Percentiles rank a stretch among this genome's conserved stretches.
These are phyloP conservation scores for Parauchenoglanis punctatus DNA, from an alignment of 2,797 vertebrate genomes.

Conservation along the genomic window DNA sequence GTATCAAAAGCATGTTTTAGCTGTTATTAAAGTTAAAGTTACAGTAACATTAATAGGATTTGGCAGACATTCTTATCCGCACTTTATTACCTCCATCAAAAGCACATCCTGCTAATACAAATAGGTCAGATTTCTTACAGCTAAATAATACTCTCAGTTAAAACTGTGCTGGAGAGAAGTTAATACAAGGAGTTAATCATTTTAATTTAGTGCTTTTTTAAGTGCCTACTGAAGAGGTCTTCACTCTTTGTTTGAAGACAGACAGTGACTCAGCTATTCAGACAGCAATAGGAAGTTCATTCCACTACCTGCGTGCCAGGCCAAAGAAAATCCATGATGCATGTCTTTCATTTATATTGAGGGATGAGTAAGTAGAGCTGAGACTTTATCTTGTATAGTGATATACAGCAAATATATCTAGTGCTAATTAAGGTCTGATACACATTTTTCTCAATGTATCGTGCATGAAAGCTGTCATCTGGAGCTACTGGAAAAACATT, in stretches of 20 bases:
- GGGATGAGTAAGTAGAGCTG: background rate
- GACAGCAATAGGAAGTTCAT: background rate
- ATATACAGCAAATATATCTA: background rate
- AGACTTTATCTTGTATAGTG: background rate
- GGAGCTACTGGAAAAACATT: background rate
- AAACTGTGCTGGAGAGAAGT: background rate
- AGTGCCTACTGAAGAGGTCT: constrained; percentile 13
- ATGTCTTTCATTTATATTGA: background rate
- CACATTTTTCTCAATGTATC: background rate
- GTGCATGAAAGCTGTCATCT: background rate
- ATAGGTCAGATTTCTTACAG: background rate
- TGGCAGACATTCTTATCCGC: background rate
- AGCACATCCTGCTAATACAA: background rate
- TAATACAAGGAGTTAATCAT: background rate
- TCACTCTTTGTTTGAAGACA: background rate
- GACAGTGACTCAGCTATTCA: constrained; percentile 23
- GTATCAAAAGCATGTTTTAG: background rate
- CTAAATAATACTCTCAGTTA: constrained; percentile 11
- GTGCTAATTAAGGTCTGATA: constrained; percentile 25
- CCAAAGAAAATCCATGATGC: constrained; percentile 12
- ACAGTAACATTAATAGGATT: background rate
- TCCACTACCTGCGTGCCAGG: background rate
- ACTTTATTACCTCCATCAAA: constrained; percentile 6
- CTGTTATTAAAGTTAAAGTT: background rate
- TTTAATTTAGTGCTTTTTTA: constrained; percentile 17